Percentiles rank a stretch among this genome's conserved stretches.
Evolutionary conservation across 2,113 vertebrate genomes (phyloP).

Genomic region (Zosterops pallidus): DNA sequence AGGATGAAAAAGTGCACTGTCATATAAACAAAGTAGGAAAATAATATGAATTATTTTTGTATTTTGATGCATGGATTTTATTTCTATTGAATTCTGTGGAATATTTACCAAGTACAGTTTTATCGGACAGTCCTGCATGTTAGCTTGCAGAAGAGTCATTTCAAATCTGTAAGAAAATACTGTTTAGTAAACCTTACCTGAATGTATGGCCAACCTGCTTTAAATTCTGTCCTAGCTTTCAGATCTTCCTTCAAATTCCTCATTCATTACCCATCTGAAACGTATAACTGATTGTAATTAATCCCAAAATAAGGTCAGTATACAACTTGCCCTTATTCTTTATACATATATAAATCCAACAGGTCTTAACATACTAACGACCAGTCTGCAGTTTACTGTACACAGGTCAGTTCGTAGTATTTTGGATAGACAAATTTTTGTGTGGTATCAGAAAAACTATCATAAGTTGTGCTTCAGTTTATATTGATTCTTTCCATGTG

Average conservation of each 20-base stretch:
- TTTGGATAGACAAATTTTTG: not conserved
- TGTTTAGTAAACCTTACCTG: not conserved
- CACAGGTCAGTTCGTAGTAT: not conserved
- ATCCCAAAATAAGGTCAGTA: not conserved
- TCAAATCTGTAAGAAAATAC: not conserved
- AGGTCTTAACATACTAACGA: not conserved
- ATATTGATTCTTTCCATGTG: not conserved
- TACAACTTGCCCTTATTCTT: not conserved
- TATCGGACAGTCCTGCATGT: not conserved
- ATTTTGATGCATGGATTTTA: not conserved
- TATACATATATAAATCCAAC: not conserved
- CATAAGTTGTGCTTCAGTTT: not conserved
- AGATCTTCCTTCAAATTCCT: not conserved
- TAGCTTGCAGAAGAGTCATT: not conserved
- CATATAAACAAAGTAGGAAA: not conserved
- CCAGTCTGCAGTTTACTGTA: not conserved
- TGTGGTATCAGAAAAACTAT: not conserved
- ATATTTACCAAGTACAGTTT: not conserved
- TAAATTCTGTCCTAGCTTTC: not conserved
- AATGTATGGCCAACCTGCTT: not conserved
- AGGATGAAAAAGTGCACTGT: not conserved
- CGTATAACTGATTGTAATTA: slow-evolving; percentile 18
- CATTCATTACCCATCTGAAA: slow-evolving; percentile 27
- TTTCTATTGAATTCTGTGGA: not conserved
- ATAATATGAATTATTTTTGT: not conserved